Conservation (phyloP, 1,140 invertebrate genomes). For the Apocrypta bakeri region DNA sequence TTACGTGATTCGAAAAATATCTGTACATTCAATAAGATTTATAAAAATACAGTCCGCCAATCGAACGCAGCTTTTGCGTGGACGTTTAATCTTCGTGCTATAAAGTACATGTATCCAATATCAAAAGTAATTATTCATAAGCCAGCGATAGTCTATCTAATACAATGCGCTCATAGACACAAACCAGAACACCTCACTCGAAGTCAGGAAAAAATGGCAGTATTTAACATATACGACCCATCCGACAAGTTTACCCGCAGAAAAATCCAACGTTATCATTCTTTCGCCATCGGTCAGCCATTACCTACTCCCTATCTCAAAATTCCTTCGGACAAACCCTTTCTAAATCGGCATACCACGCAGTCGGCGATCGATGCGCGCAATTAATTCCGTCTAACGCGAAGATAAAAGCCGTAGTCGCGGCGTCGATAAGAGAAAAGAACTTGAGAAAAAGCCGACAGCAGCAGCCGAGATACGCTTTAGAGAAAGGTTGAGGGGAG, state of each 20-base stretch:
- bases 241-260: background rate
- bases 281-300: background rate
- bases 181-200: background rate
- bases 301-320: background rate
- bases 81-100: no score
- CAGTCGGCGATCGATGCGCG: background rate
- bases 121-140: no score
- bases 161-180: background rate
- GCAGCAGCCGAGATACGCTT: constrained; percentile 4
- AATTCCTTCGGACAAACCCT: background rate
- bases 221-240: background rate
- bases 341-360: background rate
- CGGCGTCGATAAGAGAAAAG: background rate
- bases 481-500: constrained; percentile 14
- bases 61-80: no score
- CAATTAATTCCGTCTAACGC: constrained; percentile 15
- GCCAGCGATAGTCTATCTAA: background rate
- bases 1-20: no score
- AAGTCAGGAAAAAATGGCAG: no score
- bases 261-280: background rate
- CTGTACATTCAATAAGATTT: no score
- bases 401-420: background rate
- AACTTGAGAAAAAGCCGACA: constrained; percentile 10
- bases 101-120: no score
- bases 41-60: no score